phyloP scores from a whole-genome alignment of 2,797 vertebrate species.

The Sternotherus odoratus region DNA sequence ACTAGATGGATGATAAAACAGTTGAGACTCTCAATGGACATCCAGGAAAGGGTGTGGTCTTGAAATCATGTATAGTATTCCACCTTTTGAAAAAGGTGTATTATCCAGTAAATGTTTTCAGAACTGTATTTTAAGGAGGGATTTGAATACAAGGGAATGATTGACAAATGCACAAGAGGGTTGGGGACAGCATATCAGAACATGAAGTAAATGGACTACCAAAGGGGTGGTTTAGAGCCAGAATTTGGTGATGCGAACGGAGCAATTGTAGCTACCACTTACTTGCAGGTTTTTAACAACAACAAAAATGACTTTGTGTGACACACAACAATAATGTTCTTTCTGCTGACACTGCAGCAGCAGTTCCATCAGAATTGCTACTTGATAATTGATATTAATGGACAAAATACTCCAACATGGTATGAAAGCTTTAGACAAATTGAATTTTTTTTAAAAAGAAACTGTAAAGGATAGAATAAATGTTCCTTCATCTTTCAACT shows the following conservation, averaged over 20 bases:
- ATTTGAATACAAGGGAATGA: too few relatives aligned
- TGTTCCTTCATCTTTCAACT: neutral
- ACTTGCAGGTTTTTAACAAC: neutral
- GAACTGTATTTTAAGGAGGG: too few relatives aligned
- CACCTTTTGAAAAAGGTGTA: too few relatives aligned
- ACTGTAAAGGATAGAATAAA: neutral
- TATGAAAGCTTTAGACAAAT: neutral
- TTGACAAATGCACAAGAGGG: too few relatives aligned
- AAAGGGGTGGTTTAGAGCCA: neutral
- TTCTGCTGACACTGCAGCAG: neutral
- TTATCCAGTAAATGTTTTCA: too few relatives aligned
- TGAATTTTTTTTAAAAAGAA: neutral
- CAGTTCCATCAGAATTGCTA: neutral
- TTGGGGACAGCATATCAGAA: too few relatives aligned
- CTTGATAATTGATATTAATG: neutral
- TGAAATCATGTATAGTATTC: too few relatives aligned
- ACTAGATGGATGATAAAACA: neutral
- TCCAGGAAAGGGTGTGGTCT: fast-evolving
- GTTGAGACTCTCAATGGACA: neutral
- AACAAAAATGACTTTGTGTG: neutral
- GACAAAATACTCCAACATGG: neutral
- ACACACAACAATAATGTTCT: neutral
- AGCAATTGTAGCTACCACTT: neutral
- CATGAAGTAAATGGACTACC: too few relatives aligned
- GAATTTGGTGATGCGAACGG: neutral